A percentile compares a stretch with the other conserved stretches of the same genome.
phyloP scores from a whole-genome alignment of 2,797 vertebrate species.

The Sternotherus odoratus region DNA sequence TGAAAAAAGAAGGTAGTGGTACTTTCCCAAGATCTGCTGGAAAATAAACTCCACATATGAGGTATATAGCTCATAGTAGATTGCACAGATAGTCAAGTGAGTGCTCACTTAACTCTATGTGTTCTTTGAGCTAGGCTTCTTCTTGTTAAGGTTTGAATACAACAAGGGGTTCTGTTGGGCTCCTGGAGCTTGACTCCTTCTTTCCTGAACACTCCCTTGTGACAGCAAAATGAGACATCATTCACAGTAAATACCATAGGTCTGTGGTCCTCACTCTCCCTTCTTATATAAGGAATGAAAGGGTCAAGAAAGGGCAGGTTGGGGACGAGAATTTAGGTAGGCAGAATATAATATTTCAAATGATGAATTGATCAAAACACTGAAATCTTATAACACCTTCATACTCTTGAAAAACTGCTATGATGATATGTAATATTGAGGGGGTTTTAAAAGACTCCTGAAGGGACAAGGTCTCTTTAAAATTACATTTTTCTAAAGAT shows the following conservation, averaged over 20 bases:
- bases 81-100: background rate
- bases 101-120: background rate
- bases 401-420: background rate
- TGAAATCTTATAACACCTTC: background rate
- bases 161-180: accelerated
- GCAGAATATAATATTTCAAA: background rate
- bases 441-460: background rate
- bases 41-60: background rate
- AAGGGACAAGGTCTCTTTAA: background rate
- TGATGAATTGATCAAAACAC: background rate
- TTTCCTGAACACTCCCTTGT: background rate
- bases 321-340: background rate
- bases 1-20: accelerated
- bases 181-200: background rate
- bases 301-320: background rate
- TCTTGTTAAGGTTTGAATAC: background rate
- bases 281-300: background rate
- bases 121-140: background rate
- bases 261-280: background rate
- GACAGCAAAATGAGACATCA: background rate
- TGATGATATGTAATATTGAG: background rate
- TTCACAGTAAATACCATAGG: background rate
- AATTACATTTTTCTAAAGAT: background rate
- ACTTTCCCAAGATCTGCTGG: background rate
- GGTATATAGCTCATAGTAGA: background rate